Conservation (phyloP, 2,888 invertebrate genomes). For the Pollenia angustigena region DNA sequence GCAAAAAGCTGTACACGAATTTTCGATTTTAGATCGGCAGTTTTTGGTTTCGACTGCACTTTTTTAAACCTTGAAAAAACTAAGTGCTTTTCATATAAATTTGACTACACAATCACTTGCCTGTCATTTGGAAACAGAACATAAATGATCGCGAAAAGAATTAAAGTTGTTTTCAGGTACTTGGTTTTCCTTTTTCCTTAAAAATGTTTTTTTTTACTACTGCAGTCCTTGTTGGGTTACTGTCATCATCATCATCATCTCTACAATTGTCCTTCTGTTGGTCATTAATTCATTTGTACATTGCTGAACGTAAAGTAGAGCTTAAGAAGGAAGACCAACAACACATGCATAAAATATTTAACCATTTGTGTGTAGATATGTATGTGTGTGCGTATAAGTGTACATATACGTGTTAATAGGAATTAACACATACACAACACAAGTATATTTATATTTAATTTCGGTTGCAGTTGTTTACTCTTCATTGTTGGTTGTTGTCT, state of each 20-base stretch:
- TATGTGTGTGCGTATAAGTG: neutral
- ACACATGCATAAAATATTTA: conserved; percentile 34
- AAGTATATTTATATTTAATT: conserved; percentile 49
- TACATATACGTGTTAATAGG: conserved; percentile 19
- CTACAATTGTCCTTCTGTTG: conserved; percentile 57
- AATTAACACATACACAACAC: conserved; percentile 9
- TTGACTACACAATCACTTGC: no score
- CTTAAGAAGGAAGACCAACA: conserved; percentile 30
- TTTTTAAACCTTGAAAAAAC: no score
- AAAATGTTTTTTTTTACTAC: conserved; percentile 27
- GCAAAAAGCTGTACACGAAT: no score
- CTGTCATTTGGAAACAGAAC: no score
- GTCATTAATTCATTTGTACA: conserved; percentile 38
- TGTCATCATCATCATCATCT: conserved; percentile 32
- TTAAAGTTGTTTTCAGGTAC: no score
- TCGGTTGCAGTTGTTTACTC: conserved; percentile 33
- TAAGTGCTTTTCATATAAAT: no score
- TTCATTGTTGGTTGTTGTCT: conserved; percentile 56
- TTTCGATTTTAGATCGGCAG: no score
- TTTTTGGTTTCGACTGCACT: no score
- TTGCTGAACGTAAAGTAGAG: conserved; percentile 17
- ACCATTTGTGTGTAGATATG: conserved; percentile 5
- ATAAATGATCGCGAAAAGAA: no score
- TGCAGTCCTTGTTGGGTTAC: conserved; percentile 46
- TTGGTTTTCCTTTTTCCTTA: neutral